Evolutionary conservation across 2,797 vertebrate species (phyloP), one percentile per base, ranked within the genome.

Genomic region (Salarias fasciatus): DNA sequence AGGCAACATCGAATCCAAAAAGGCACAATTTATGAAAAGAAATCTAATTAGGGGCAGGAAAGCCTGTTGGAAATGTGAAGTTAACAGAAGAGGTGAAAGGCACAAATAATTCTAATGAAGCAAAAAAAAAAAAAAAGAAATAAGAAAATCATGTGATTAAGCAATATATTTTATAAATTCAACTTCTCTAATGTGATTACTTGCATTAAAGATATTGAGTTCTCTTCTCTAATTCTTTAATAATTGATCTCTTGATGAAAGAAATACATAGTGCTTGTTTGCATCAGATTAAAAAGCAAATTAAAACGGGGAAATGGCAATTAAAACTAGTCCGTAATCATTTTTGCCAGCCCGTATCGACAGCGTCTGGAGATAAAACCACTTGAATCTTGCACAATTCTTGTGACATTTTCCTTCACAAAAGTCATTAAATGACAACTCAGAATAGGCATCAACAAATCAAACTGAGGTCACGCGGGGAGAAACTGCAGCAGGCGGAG

Each of bases 361-460:
- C 5, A 45, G 14, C 1, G 0, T 69, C 67, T 58, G 41, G 36
- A 40, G 58, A 75, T 7, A 8, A 59, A 53, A 38, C 41, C 11
- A 2, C 49, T 65, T 43, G 53, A 6, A 35, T 35, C 33, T 24
- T 2, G 18, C 33, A 2, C 2, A 9, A 30, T 47, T 57, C 15
- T 55, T 36, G 43, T 77, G 70, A 66, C 67, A 75, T 75, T 80
- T 81, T 38, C 50, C 49, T 31, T 70, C 68, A 68, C 53, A 71
- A 76, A 74, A 41, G 60, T 65, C 44, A 66, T 72, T 64, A 61
- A 80, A 80, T 69, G 44, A 56, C 63, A 68, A 63, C 65, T 55
- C 49, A 8, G 45, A 53, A 57, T 38, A 46, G 59, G 54, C 62
- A 63, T 47, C 11, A 60, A 69, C 48, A 69, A 64, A 82, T 78